Base-by-base conservation (phyloP, 2,888 invertebrate species). In the Eupsilia transversa region DNA sequence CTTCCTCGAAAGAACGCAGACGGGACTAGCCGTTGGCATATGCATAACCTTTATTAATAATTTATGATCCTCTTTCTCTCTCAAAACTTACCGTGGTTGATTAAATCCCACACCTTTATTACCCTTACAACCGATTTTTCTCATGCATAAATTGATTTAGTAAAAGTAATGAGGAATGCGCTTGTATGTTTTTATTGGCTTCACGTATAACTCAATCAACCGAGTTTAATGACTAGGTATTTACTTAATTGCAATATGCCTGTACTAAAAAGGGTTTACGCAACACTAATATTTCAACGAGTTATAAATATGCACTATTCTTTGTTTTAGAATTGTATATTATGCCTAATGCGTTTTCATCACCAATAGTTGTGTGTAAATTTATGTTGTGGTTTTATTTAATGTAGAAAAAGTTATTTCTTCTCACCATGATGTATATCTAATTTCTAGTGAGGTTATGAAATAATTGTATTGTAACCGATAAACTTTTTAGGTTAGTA, bases 1-100 rank as follows among this genome's bases (percentile, higher is more conserved):
- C 96, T 17, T 79, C 91, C 7, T 96, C 95, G 23, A 92, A 93
- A 63, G 96, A 96, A 71, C 93, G 94, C 20, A 92, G 94, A 71
- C 91, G 96, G 71, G 96, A 96, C 81, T 95, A 93, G 86, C 74
- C 72, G 30, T 60, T 12, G 20, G 38, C 30, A 41, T 69, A 46
- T 72, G n/a, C 12, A 23, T 54, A 68, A 73, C 61, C 61, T 69
- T 69, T 77, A 72, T 56, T 52, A 57, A 77, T 77, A 52, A 72
- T 70, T 69, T 72, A 70, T 76, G 68, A 68, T 60, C 59, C 41
- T 68, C 74, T 77, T 78, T 77, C 72, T 86, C 75, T 80, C 79
- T 80, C 64, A 69, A 77, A 60, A 82, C 56, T 64, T 80, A 63
- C 46, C 9, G 33, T 69, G 74, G 70, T 63, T 73, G 41, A 75